phyloP scores from a whole-genome alignment of 2,113 vertebrate genomes.

The Takifugu bimaculatus region DNA sequence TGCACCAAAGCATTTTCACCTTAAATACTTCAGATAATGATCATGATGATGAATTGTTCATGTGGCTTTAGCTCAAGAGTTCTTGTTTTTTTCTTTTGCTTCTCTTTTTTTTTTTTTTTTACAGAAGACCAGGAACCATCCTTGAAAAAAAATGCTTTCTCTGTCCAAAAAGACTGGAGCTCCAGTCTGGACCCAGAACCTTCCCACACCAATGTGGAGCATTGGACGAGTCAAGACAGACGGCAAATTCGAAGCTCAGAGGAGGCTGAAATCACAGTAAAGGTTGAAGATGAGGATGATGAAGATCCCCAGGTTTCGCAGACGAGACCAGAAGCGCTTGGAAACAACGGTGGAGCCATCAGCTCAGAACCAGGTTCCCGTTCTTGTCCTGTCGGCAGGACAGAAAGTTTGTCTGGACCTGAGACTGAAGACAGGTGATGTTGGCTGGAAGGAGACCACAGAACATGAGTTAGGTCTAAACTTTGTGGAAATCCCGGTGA shows the following conservation, averaged over 20 bases:
- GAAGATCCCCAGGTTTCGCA: slow-evolving; percentile 2
- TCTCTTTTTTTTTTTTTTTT: background rate
- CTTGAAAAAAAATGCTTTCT: background rate
- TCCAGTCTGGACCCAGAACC: background rate
- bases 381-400: too few species aligned
- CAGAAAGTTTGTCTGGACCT: background rate
- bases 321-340: background rate
- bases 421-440: background rate
- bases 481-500: too few species aligned
- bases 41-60: too few species aligned
- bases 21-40: background rate
- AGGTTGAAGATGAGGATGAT: slow-evolving; percentile 22
- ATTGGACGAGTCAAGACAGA: slow-evolving; percentile 1
- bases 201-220: slow-evolving; percentile 22
- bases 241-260: slow-evolving; percentile 3
- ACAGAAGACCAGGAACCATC: slow-evolving; percentile 1
- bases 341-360: background rate
- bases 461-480: background rate
- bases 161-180: background rate
- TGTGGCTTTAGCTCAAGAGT: too few species aligned
- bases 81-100: too few species aligned
- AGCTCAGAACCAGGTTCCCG: background rate
- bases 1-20: background rate
- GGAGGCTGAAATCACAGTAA: background rate
- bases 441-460: background rate